Evolutionary conservation across 53 echinoderm and acorn worm genomes (phyloP), one percentile per base, ranked within the genome.

Genomic region (Mesocentrotus franciscanus): DNA sequence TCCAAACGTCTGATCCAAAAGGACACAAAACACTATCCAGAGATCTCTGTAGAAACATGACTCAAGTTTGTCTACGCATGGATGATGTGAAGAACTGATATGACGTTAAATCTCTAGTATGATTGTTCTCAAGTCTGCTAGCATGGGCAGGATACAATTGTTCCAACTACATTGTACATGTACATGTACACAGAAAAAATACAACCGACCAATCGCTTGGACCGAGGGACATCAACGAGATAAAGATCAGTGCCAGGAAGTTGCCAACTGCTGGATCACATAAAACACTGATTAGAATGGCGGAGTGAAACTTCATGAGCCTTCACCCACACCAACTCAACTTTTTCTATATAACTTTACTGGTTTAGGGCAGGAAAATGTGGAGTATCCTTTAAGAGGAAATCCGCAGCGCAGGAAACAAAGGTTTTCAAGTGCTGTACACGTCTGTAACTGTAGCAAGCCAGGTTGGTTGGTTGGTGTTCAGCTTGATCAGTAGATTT

Each of bases 161-260:
- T 64, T 64, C 64, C 64, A 64, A 64, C 64, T 64, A 64, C 64
- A 64, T 64, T 15, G 64, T 20, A 64, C 64, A 64, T 61, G 36
- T 39, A 78, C 14, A 72, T 68, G 74, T 32, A 49, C 49, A 64
- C 36, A 64, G 64, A 16, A 64, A 64, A 39, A 8, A 72, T 22
- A 14, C 78, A 78, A 78, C 33, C 10, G 13, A 34, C 81, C 18
- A 81, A 36, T 42, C 29, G 76, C 33, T 10, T 39, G 5, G 81
- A 81, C 81, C 22, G 20, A 81, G 81, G 81, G 42, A 81, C 81
- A 81, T 81, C 81, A 42, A 81, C 42, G 18, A 81, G 81, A 81
- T 81, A 81, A 81, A 81, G 22, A 81, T 81, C 81, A 39, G 81
- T 4, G 9, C 12, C 81, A 81, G 81, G 81, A 81, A 81, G 81